Base-by-base conservation (phyloP, 2,113 vertebrate species). In the Chloropsis hardwickii region DNA sequence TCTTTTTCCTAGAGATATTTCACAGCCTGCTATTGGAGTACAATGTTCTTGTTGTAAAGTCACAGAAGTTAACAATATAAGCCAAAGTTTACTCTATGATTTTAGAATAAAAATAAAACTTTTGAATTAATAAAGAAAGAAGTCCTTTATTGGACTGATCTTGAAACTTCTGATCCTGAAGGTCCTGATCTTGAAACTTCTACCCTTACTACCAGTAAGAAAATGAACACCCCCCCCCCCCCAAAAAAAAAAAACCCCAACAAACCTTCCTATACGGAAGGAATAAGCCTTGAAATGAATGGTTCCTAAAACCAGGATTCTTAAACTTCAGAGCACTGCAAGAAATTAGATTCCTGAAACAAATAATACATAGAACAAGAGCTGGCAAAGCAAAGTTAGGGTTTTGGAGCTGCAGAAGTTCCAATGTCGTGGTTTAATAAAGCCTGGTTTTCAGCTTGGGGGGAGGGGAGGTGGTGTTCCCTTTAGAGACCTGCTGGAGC, bases 181-280 rank as follows among this genome's bases (percentile, higher is more conserved):
- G 37, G 37, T 37, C 37, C 40, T 85, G 47, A 56, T 48, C 13
- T 60, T 47, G 57, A 60, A 90, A 71, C 3, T 45, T 8, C 3
- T 23, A 39, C 11, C 20, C 6, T 69, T 61, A 37, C 2, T 72
- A 45, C 18, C 83, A 42, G 27, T 42, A 56, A 54, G 37, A 73
- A 53, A 47, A 88, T 45, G 1, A n/a, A 76, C 37, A 37, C 37
- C 37, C 37, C 37, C 37, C 37, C 37, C 37, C 37, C 0, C 2
- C 0, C 1, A 8, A 20, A 40, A 25, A 73, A 33, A 53, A 44
- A 84, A 61, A n/a, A n/a, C n/a, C 1, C 5, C n/a, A 71, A n/a
- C 28, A 29, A 44, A 45, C 0, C 3, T 37, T 37, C 37, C 37
- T 9, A 33, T 81, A 35, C 2, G 57, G 22, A 64, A n/a, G 4